phyloP scores from a whole-genome alignment of 2,113 vertebrate genomes.

The Barnardius zonarius region DNA sequence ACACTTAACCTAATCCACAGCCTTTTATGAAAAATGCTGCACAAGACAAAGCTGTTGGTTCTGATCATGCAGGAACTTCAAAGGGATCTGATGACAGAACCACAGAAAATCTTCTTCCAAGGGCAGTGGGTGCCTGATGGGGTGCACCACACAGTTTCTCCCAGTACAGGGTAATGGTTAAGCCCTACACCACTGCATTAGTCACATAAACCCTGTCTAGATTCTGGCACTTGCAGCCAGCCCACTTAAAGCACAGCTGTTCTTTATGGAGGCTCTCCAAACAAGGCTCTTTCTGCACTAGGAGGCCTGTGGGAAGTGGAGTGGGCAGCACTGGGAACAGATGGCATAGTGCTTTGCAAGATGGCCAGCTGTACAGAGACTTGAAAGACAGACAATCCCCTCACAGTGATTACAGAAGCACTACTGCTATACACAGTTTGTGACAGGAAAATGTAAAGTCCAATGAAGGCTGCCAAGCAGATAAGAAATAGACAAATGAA shows the following conservation, averaged over 20 bases:
- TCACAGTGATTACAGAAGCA: not conserved
- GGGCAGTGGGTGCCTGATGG: not conserved
- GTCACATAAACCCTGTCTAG: not conserved
- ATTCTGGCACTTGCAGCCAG: not conserved
- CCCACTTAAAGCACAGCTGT: constrained; percentile 32
- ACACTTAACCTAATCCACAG: not conserved
- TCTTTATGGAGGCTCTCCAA: not conserved
- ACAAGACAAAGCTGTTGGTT: not conserved
- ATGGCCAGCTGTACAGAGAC: not conserved
- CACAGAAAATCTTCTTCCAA: not conserved
- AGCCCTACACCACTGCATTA: not conserved
- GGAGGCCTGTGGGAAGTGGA: not conserved
- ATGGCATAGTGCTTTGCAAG: not conserved
- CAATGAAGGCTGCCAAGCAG: not conserved
- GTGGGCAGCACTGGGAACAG: not conserved
- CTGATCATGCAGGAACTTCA: not conserved
- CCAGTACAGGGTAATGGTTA: not conserved
- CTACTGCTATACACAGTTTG: not conserved
- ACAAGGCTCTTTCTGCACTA: not conserved
- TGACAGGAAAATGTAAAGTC: not conserved
- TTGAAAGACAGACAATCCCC: not conserved
- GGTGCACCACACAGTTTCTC: not conserved
- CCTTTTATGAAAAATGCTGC: not conserved
- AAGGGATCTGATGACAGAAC: not conserved
- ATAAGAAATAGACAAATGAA: not conserved